Base-by-base conservation (phyloP, 2,888 invertebrate species). In the Abscondita cerata region DNA sequence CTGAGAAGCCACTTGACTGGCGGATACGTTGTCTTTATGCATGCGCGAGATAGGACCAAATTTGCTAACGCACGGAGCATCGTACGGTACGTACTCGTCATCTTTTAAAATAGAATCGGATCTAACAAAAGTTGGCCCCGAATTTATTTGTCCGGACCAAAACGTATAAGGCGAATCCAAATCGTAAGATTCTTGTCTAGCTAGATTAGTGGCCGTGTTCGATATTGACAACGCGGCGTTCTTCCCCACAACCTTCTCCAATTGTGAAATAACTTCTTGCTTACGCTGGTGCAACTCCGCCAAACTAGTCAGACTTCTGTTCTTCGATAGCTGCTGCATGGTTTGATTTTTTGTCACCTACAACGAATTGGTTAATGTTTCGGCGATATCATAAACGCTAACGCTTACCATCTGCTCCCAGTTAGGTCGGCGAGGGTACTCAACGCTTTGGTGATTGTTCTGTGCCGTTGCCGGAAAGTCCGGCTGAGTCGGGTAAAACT, bases 81-180 rank as follows among this genome's bases (percentile, higher is more conserved):
- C 88, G 75, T 88, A 89, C 5, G 89, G 88, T 55, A 89, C 86
- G 72, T 88, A 87, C 71, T 87, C 87, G 70, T 88, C 88, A 66
- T 87, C 86, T 34, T 85, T 83, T 48, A 86, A 73, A 65, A 85
- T 82, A 0, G 84, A 82, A 73, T 86, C 85, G 15, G 84, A 82
- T 54, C 85, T 79, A 6, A 83, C 82, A 69, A 82, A 83, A 13
- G 79, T 78, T 1, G 80, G 80, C 9, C 72, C 73, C 8, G 69
- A 63, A 52, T 74, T 72, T 15, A 71, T 68, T 36, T 78, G 76
- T 8, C 75, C 75, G 8, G 75, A 69, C 74, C 76, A 79, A 67
- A 80, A 80, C 57, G 75, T 78, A 65, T 78, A 80, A 1, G 80
- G 80, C 2, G 78, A 76, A 16, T 79, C 78, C 62, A 77, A 62